Evolutionary conservation across 2,113 vertebrate species (phyloP).

Genomic region (Brienomyrus brachyistius): DNA sequence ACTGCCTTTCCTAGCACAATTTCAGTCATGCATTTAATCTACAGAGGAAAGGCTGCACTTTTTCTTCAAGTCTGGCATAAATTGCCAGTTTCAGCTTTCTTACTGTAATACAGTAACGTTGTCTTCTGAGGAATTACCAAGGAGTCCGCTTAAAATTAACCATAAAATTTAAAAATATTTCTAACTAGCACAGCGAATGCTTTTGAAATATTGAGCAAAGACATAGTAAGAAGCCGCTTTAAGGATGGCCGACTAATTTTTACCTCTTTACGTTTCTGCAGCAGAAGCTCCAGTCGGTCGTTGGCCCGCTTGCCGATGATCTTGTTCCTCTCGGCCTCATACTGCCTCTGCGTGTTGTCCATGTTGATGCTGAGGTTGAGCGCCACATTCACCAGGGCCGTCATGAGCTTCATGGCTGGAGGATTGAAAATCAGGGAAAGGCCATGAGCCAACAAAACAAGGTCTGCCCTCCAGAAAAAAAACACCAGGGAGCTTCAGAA

Average conservation of each 20-base stretch:
- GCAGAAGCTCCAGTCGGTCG: constrained; percentile 85
- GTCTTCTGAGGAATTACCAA: not conserved
- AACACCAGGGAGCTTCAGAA: not conserved
- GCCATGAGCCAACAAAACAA: not conserved
- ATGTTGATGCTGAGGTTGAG: constrained; percentile 98
- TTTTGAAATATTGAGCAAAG: not conserved
- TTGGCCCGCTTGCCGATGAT: constrained; percentile 94
- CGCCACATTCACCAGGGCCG: constrained; percentile 96
- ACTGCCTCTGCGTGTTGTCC: constrained; percentile 98
- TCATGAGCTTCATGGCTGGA: constrained; percentile 98
- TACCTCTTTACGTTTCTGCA: constrained; percentile 98
- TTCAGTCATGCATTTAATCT: not conserved
- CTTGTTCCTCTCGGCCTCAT: constrained; percentile 94
- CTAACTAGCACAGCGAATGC: not conserved
- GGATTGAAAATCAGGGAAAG: constrained; percentile 1
- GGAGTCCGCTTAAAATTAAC: not conserved
- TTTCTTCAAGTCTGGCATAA: not conserved
- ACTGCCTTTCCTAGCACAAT: not conserved
- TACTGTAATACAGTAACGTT: not conserved
- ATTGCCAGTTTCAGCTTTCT: not conserved
- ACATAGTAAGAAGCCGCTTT: not conserved
- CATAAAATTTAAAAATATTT: not conserved
- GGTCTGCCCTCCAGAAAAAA: not conserved
- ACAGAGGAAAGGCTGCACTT: not conserved
- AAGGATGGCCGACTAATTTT: constrained; percentile 21